phyloP scores from a whole-genome alignment of 92 coral and sea anemone genomes.

The Epizoanthus stellaris region DNA sequence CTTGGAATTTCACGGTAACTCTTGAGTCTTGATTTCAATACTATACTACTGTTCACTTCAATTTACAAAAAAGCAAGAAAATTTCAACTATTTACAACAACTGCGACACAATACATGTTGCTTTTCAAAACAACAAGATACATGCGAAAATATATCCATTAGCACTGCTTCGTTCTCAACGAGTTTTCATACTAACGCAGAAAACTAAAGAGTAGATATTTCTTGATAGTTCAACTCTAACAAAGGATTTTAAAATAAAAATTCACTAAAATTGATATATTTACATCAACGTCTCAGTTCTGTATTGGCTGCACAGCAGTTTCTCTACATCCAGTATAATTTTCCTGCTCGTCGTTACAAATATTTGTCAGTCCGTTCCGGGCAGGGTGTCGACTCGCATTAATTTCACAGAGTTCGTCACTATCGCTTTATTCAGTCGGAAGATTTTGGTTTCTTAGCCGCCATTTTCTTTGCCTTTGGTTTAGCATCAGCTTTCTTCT shows the following conservation, averaged over 20 bases:
- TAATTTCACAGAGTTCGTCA: too few species aligned
- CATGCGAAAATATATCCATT: neutral
- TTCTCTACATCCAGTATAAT: too few species aligned
- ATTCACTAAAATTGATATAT: too few species aligned
- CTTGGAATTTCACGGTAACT: conserved; percentile 2
- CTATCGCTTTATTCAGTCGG: conserved; percentile 2
- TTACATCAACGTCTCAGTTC: too few species aligned
- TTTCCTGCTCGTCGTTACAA: too few species aligned
- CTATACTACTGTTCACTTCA: conserved; percentile 4
- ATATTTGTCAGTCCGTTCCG: too few species aligned
- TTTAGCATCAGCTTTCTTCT: conserved; percentile 72
- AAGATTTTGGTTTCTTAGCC: conserved; percentile 17
- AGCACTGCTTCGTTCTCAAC: neutral
- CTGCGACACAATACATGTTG: conserved; percentile 13
- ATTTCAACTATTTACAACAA: conserved; percentile 11
- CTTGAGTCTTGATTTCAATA: neutral
- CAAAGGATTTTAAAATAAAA: too few species aligned
- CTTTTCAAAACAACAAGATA: conserved; percentile 3
- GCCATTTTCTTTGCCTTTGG: conserved; percentile 65
- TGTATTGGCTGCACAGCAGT: too few species aligned
- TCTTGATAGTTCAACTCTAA: too few species aligned
- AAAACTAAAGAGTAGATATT: too few species aligned
- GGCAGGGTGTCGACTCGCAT: too few species aligned
- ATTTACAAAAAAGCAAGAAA: conserved; percentile 15
- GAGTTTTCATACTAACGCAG: too few species aligned